A percentile compares a stretch with the other conserved stretches of the same genome.
These are phyloP conservation scores for Lampris megalopsis DNA, from an alignment of 2,113 vertebrate genomes.

Conservation along the genomic window DNA sequence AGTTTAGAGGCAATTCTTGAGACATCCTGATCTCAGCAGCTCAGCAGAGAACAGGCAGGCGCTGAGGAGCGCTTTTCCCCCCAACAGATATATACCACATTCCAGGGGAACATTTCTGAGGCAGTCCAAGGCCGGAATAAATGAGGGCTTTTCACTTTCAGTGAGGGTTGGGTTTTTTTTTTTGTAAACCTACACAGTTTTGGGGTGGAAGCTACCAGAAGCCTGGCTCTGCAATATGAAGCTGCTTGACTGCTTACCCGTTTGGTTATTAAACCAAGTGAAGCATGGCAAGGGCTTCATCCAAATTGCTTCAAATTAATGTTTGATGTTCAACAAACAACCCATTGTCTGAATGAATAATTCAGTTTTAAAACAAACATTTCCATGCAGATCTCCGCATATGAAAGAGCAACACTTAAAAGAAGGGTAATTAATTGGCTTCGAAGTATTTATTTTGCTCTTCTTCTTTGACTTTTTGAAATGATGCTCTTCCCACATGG, in stretches of 20 bases:
- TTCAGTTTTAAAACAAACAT: conserved; percentile 19
- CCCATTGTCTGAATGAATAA: conserved; percentile 26
- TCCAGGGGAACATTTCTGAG: not conserved
- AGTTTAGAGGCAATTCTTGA: not conserved
- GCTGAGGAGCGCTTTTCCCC: not conserved
- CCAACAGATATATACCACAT: not conserved
- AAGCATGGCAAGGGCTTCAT: conserved; percentile 13
- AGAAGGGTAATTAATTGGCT: not conserved
- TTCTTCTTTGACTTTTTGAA: not conserved
- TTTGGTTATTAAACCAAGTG: conserved; percentile 17
- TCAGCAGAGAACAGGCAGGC: not conserved
- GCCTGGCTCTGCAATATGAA: conserved; percentile 3
- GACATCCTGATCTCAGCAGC: not conserved
- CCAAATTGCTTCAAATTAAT: conserved; percentile 15
- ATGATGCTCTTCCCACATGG: not conserved
- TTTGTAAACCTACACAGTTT: conserved; percentile 7
- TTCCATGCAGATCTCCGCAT: not conserved
- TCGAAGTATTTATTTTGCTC: no score
- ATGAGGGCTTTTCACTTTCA: conserved; percentile 7
- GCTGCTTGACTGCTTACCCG: not conserved
- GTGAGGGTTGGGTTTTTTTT: conserved; percentile 4
- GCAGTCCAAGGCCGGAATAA: not conserved
- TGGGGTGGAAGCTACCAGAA: not conserved
- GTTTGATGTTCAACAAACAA: conserved; percentile 20
- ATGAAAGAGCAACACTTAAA: conserved; percentile 3